Base-by-base conservation (phyloP, 2,797 vertebrate genomes). In the Perodicticus potto region DNA sequence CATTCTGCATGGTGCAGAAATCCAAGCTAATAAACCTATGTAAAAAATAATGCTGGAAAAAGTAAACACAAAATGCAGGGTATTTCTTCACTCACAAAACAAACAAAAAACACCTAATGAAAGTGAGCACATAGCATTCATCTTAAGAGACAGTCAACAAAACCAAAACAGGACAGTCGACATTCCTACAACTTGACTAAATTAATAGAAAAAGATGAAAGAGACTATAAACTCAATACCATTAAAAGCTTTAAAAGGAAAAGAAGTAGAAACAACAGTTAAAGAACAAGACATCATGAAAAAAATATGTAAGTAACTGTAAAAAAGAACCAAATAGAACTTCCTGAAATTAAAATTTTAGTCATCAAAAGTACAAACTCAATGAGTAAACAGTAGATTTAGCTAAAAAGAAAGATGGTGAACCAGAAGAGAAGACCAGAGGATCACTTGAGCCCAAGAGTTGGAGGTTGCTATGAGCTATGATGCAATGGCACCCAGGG, bases 321-420 rank as follows among this genome's bases (percentile, higher is more conserved):
- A 34, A 82, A 84, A 53, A 70, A 96, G 40, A 72, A 83, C 76
- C 67, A 45, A 85, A 40, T 0, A 57, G 70, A 94, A 83, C 57
- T 77, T 77, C 34, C 9, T 37, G 61, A 78, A n/a, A 37, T 78
- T 70, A 87, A 86, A 55, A 70, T 65, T 45, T 34, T 74, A 76
- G 59, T 81, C 23, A 17, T 74, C 27, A 91, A 91, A 87, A 91
- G 65, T 55, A 65, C 57, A 91, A 84, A 80, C 16, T 40, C 63
- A 67, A 23, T 59, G 55, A 7, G 9, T 72, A 45, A 88, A 63
- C 3, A 72, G 45, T 32, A 86, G 37, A 49, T 34, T 86, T 67
- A 73, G 37, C 72, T 65, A 23, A 40, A 65, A 37, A 94, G 45
- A 78, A 96, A 94, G 45, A 89, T 7, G 40, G n/a, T 22, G 45